These are phyloP conservation scores for Aselliscus stoliczkanus DNA, from an alignment of 2,797 vertebrate species.

Conservation along the genomic window DNA sequence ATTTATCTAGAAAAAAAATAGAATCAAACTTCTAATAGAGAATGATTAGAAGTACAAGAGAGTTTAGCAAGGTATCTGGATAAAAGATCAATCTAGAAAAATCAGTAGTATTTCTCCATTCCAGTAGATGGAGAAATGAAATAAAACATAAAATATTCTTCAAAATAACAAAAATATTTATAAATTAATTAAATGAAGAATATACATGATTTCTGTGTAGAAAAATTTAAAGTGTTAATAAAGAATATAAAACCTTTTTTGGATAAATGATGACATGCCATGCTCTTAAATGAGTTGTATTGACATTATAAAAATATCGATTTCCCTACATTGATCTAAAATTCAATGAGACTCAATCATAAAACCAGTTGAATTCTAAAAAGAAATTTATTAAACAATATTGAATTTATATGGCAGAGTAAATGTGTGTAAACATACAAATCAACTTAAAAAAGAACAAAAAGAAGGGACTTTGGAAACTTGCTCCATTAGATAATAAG, in stretches of 20 bases:
- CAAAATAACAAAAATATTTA: conserved; percentile 20
- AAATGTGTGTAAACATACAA: neutral
- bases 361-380: neutral
- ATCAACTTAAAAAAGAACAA: neutral
- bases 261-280: neutral
- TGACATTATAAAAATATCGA: conserved; percentile 6
- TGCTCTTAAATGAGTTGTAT: neutral
- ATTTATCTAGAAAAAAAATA: conserved; percentile 31
- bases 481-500: neutral
- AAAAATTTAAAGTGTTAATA: conserved; percentile 42
- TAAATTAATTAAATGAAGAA: conserved; percentile 22
- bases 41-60: conserved; percentile 24
- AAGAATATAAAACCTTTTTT: conserved; percentile 22
- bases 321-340: conserved; percentile 31
- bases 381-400: conserved; percentile 43
- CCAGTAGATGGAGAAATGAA: neutral
- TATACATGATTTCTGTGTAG: neutral
- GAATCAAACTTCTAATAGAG: conserved; percentile 37
- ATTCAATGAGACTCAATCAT: conserved; percentile 31
- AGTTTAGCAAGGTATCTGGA: neutral
- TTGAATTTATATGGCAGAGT: neutral
- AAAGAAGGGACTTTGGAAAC: neutral
- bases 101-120: conserved; percentile 41
- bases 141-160: conserved; percentile 37
- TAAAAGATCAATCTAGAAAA: conserved; percentile 45